Conservation (phyloP, 2,888 invertebrate genomes). For the Drosophila macrospina region DNA sequence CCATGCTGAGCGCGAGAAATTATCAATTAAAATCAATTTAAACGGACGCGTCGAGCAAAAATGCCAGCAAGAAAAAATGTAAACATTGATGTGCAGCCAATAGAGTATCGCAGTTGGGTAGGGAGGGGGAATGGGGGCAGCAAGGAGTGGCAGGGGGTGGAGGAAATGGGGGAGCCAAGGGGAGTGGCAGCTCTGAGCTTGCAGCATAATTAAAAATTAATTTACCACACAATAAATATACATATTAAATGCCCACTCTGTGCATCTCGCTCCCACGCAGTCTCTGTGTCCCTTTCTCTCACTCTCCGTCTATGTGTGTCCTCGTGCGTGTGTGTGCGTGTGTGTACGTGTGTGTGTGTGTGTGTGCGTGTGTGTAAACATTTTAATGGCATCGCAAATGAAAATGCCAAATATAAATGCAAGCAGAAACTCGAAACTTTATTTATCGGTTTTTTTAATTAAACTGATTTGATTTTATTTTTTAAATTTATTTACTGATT, state of each 20-base stretch:
- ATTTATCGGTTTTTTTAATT: constrained; percentile 11
- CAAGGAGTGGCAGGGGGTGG: not conserved
- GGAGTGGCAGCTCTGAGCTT: constrained; percentile 1
- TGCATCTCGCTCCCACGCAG: not conserved
- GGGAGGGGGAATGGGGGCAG: not conserved
- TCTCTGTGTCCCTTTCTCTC: not conserved
- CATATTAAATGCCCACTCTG: constrained; percentile 32
- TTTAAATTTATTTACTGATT: not conserved
- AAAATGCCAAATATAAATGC: constrained; percentile 28
- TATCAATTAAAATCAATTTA: constrained; percentile 75
- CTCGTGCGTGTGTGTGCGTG: too few relatives aligned
- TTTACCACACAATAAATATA: constrained; percentile 55
- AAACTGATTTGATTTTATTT: constrained; percentile 5
- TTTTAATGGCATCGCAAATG: constrained; percentile 24
- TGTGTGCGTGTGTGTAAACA: constrained; percentile 7
- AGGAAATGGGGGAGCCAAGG: not conserved
- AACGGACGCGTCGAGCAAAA: constrained; percentile 24
- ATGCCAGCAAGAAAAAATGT: constrained; percentile 75
- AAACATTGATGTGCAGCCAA: constrained; percentile 47
- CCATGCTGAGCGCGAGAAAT: constrained; percentile 37
- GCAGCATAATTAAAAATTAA: constrained; percentile 72
- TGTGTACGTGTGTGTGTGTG: not conserved
- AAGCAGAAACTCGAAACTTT: constrained; percentile 15
- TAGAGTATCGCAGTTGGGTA: not conserved
- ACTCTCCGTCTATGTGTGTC: not conserved